Evolutionary conservation across 1,140 invertebrate species (phyloP), one percentile per base, ranked within the genome.

Genomic region (Rhyacophila brunnea): DNA sequence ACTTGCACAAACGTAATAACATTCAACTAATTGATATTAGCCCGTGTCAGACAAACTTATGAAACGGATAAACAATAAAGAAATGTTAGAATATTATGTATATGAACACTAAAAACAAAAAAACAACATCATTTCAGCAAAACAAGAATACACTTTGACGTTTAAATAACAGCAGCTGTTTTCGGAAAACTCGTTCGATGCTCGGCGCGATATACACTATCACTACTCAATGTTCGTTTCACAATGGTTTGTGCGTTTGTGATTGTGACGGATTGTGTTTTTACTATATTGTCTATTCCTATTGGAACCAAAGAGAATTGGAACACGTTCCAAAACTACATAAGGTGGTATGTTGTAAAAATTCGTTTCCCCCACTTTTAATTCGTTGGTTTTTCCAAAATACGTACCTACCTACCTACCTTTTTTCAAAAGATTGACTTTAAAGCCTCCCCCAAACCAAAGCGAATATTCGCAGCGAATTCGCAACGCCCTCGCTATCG

Each of bases 111-210:
- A 17, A 28, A 28, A 18, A 54, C n/a, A 44, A 23, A 48, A 32
- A 45, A 45, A 14, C 10, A 11, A 58, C 55, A 58, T 58, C n/a
- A 45, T 28, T 58, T 35, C 18, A 15, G 49, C 9, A 20, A 6
- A 7, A 48, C 28, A 32, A 58, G 20, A 34, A 50, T 14, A 17
- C 55, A 58, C 46, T 58, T n/a, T 28, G 40, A 44, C 47, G n/a
- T 50, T 11, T 49, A 51, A 49, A 50, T 58, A 58, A 40, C 28
- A 58, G 55, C 55, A 58, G 55, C 46, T 50, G 55, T 45, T 58
- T 58, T 58, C 55, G 55, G 15, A 50, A 58, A 50, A 51, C 28
- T 58, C 55, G 55, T 58, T 58, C 55, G 55, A 44, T 50, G 47
- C 55, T 58, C 55, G 55, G 35, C 47, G 15, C 28, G 42, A 34